These are phyloP conservation scores for Jaculus jaculus DNA, from an alignment of 2,113 vertebrate species.

Conservation along the genomic window DNA sequence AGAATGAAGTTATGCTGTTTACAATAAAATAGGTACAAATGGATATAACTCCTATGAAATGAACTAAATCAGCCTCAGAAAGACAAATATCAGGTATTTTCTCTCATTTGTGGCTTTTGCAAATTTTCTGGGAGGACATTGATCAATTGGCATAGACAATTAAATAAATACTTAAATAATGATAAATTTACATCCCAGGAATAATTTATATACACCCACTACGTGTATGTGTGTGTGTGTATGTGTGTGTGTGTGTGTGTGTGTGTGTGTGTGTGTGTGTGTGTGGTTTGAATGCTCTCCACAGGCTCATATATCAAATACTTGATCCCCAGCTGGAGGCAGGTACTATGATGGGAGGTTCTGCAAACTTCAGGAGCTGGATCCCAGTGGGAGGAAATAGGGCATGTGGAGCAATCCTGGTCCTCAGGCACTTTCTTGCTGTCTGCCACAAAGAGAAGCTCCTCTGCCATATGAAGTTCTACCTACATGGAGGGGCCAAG, in stretches of 20 bases:
- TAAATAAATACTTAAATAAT: background rate
- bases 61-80: background rate
- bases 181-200: background rate
- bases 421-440: background rate
- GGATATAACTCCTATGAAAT: background rate
- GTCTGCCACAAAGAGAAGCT: background rate
- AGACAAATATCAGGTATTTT: background rate
- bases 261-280: too few relatives aligned
- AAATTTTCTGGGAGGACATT: constrained; percentile 29
- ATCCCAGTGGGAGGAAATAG: background rate
- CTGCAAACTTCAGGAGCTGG: background rate
- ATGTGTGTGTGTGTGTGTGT: too few relatives aligned
- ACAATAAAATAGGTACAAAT: too few relatives aligned
- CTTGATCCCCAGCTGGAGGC: background rate
- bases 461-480: background rate
- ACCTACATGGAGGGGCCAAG: background rate
- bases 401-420: background rate
- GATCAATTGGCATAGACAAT: background rate
- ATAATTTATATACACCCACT: too few relatives aligned
- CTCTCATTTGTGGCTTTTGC: background rate
- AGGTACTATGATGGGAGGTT: background rate
- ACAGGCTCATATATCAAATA: background rate
- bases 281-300: background rate
- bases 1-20: too few relatives aligned
- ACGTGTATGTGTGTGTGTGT: too few relatives aligned